Percentiles rank a stretch among this genome's conserved stretches.
Evolutionary conservation across 2,888 invertebrate species (phyloP).

Genomic region (Eupithecia subfuscata): DNA sequence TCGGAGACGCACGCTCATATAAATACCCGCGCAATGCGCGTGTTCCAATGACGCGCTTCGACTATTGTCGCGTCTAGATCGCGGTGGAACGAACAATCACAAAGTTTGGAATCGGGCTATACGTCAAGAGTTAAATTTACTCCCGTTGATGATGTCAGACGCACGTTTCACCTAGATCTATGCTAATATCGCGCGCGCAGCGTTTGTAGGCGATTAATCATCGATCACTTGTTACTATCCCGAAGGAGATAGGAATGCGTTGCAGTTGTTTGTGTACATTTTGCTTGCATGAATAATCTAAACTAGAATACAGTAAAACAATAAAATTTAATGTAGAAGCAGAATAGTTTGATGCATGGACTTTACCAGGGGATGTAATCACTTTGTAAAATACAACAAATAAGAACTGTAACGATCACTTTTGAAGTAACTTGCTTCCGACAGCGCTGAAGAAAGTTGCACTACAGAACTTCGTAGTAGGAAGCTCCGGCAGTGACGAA

Average conservation of each 20-base stretch:
- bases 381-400: background rate
- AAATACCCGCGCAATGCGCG: slow-evolving; percentile 54
- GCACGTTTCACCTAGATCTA: slow-evolving; percentile 81
- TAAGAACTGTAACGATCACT: slow-evolving; percentile 11
- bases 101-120: slow-evolving; percentile 64
- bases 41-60: slow-evolving; percentile 47
- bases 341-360: background rate
- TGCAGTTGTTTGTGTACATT: slow-evolving; percentile 41
- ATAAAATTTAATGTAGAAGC: slow-evolving; percentile 17
- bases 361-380: slow-evolving; percentile 3
- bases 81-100: slow-evolving; percentile 60
- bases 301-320: background rate
- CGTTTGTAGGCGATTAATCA: slow-evolving; percentile 50
- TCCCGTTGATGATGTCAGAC: slow-evolving; percentile 80
- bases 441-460: slow-evolving; percentile 16
- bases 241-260: slow-evolving; percentile 18
- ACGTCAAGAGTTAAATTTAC: slow-evolving; percentile 83
- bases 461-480: slow-evolving; percentile 45
- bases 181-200: slow-evolving; percentile 65
- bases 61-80: slow-evolving; percentile 48
- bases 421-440: background rate
- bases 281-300: background rate
- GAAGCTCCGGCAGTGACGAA: slow-evolving; percentile 51
- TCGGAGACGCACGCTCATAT: slow-evolving; percentile 50
- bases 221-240: slow-evolving; percentile 32